These are phyloP conservation scores for Scolanthus callimorphus DNA, from an alignment of 92 coral and sea anemone genomes.

Conservation along the genomic window DNA sequence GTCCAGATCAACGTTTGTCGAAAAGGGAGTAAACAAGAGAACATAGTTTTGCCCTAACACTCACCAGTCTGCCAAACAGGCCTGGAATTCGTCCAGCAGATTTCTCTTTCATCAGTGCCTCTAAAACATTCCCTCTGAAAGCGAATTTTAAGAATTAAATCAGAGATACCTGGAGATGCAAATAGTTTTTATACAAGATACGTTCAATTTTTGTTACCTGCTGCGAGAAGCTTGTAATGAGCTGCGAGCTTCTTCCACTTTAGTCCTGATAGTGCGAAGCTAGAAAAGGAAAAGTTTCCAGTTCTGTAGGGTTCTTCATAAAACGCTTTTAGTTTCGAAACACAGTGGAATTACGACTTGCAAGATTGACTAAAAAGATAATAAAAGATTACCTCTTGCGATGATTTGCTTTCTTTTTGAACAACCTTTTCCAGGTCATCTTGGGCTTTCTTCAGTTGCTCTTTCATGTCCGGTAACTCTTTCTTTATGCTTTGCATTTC, in stretches of 20 bases:
- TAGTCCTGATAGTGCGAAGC: slow-evolving; percentile 74
- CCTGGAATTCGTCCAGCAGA: slow-evolving; percentile 86
- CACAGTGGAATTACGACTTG: no score
- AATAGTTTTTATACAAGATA: neutral
- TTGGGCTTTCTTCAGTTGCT: slow-evolving; percentile 53
- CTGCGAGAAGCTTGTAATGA: slow-evolving; percentile 90
- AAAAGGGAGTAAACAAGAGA: no score
- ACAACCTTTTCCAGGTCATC: slow-evolving; percentile 67
- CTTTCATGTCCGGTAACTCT: slow-evolving; percentile 74
- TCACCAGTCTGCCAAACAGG: slow-evolving; percentile 93
- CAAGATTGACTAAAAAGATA: no score
- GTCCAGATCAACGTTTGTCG: no score
- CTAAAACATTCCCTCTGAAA: slow-evolving; percentile 68
- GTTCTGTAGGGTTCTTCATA: no score
- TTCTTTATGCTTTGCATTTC: slow-evolving; percentile 75
- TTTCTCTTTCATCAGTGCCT: slow-evolving; percentile 87
- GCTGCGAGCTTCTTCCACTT: slow-evolving; percentile 94
- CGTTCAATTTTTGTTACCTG: slow-evolving; percentile 38
- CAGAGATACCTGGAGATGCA: neutral
- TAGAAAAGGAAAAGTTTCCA: slow-evolving; percentile 27
- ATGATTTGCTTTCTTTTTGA: slow-evolving; percentile 71
- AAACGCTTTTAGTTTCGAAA: no score
- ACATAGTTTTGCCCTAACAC: no score
- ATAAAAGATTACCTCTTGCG: slow-evolving; percentile 62
- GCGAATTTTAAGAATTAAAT: no score